phyloP scores from a whole-genome alignment of 35 echinoderm and acorn worm genomes.

The Nesometra sesokonis region DNA sequence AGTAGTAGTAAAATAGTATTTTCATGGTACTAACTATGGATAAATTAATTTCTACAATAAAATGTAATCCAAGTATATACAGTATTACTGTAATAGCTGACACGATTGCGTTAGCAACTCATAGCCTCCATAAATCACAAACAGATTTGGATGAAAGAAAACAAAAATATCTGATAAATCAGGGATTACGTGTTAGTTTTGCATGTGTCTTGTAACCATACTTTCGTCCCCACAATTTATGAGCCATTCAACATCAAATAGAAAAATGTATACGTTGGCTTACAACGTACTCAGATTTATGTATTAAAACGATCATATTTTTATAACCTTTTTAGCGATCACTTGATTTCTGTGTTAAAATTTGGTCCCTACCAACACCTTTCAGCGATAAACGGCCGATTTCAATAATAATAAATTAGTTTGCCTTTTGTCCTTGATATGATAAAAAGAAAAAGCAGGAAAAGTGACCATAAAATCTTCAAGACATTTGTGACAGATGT shows the following conservation, averaged over 20 bases:
- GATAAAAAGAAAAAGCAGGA: not conserved
- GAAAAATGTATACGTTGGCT: too few species aligned
- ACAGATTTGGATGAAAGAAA: not conserved
- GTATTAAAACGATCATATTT: too few species aligned
- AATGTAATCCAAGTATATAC: not conserved
- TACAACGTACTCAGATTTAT: too few species aligned
- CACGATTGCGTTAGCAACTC: not conserved
- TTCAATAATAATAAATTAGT: not conserved
- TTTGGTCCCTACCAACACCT: too few species aligned
- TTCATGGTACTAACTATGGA: not conserved
- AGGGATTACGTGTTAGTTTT: not conserved
- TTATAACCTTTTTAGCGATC: too few species aligned
- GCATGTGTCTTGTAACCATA: not conserved
- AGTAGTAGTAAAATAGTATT: not conserved
- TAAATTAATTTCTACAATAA: not conserved
- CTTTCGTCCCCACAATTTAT: not conserved
- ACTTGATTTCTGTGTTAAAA: too few species aligned
- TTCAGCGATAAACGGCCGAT: too few species aligned
- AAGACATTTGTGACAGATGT: not conserved
- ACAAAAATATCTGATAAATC: not conserved
- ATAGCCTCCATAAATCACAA: not conserved
- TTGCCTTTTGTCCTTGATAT: not conserved
- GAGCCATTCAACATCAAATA: too few species aligned
- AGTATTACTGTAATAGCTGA: not conserved
- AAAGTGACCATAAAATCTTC: not conserved